Evolutionary conservation across 1,140 invertebrate species (phyloP).

Genomic region (Phthorimaea operculella): DNA sequence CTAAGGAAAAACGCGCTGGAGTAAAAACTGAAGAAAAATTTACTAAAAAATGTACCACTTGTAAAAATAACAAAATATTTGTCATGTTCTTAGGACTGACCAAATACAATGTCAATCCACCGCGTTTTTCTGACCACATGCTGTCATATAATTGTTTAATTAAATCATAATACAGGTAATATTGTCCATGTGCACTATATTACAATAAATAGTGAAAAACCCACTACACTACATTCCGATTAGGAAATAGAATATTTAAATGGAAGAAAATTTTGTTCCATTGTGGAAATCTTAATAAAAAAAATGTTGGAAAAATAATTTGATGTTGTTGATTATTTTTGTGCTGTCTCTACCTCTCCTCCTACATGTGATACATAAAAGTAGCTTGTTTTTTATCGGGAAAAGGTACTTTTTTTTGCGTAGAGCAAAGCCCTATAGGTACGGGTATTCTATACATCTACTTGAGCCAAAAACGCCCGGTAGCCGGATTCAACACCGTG

Average conservation of each 20-base stretch:
- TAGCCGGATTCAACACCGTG: too few relatives aligned
- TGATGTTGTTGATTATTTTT: slow-evolving; percentile 47
- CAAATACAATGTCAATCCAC: too few relatives aligned
- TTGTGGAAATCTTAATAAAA: slow-evolving; percentile 69
- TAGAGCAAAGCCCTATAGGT: too few relatives aligned
- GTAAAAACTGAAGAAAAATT: too few relatives aligned
- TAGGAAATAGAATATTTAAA: slow-evolving; percentile 57
- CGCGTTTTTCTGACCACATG: background rate
- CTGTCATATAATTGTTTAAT: background rate
- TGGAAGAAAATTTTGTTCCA: slow-evolving; percentile 58
- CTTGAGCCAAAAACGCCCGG: too few relatives aligned
- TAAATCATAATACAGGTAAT: slow-evolving; percentile 3
- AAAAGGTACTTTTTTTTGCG: too few relatives aligned
- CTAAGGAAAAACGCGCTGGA: background rate
- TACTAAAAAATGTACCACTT: too few relatives aligned
- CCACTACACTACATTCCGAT: slow-evolving; percentile 50
- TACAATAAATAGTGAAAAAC: slow-evolving; percentile 18
- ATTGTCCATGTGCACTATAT: slow-evolving; percentile 5
- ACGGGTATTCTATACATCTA: too few relatives aligned
- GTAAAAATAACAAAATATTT: too few relatives aligned
- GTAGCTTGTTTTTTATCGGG: too few relatives aligned
- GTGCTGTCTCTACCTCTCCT: background rate
- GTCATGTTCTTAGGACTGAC: too few relatives aligned
- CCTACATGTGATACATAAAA: background rate
- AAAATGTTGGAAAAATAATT: slow-evolving; percentile 68